Evolutionary conservation across 2,888 invertebrate genomes (phyloP).

Genomic region (Encarsia formosa): DNA sequence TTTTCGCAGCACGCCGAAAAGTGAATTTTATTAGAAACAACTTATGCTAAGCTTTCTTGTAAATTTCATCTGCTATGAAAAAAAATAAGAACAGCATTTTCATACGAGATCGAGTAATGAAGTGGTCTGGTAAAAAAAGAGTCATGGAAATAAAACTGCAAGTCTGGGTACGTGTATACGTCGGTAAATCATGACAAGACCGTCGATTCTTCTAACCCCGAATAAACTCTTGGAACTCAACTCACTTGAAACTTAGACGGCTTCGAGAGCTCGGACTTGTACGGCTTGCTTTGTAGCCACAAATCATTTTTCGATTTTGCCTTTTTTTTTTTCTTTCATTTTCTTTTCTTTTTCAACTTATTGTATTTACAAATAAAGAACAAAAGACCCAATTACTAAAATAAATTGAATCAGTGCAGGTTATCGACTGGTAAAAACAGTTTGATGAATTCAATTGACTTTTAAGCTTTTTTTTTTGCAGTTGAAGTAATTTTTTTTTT

Average conservation of each 20-base stretch:
- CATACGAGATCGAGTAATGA: too few relatives aligned
- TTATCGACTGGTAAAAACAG: too few relatives aligned
- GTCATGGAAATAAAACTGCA: too few relatives aligned
- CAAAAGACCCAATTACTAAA: too few relatives aligned
- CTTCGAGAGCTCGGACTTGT: constrained; percentile 23
- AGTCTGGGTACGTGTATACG: too few relatives aligned
- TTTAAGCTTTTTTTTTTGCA: too few relatives aligned
- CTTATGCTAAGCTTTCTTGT: not conserved
- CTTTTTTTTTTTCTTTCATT: not conserved
- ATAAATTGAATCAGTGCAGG: too few relatives aligned
- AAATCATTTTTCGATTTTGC: constrained; percentile 13
- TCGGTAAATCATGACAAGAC: constrained; percentile 18
- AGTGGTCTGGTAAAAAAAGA: too few relatives aligned
- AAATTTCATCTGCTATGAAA: too few relatives aligned
- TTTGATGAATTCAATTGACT: too few relatives aligned
- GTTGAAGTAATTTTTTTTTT: too few relatives aligned
- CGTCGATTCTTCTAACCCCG: constrained; percentile 21
- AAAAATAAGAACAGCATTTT: too few relatives aligned
- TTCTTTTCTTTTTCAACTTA: not conserved
- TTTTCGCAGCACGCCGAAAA: not conserved
- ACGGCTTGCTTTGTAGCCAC: constrained; percentile 20
- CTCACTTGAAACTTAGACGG: constrained; percentile 22
- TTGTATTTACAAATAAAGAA: not conserved
- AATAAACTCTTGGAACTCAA: constrained; percentile 27
- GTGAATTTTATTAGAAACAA: constrained; percentile 10